Conservation (phyloP, 2,888 invertebrate genomes). For the Linnaemya tessellans region DNA sequence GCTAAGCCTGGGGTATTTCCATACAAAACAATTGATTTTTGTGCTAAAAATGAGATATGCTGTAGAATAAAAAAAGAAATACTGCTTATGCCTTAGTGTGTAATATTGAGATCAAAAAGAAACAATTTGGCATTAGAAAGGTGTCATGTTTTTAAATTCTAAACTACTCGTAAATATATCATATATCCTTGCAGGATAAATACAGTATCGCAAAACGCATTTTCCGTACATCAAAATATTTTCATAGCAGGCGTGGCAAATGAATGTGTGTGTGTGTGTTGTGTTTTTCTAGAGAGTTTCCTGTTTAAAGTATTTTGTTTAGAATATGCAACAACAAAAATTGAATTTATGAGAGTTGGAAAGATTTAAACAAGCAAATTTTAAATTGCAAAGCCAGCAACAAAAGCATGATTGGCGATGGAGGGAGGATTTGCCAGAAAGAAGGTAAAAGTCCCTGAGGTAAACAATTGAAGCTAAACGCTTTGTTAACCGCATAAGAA, state of each 20-base stretch:
- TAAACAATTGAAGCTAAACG: slow-evolving; percentile 25
- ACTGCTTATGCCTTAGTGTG: background rate
- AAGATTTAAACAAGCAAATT: slow-evolving; percentile 5
- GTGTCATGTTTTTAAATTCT: slow-evolving; percentile 40
- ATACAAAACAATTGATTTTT: too few species aligned
- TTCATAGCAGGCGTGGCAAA: slow-evolving; percentile 44
- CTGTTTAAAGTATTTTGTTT: slow-evolving; percentile 15
- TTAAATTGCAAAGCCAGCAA: slow-evolving; percentile 2
- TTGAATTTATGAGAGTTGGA: slow-evolving; percentile 37
- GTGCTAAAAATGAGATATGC: too few species aligned
- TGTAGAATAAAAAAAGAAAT: too few species aligned
- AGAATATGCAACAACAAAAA: slow-evolving; percentile 30
- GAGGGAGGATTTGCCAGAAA: slow-evolving; percentile 20
- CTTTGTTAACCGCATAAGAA: slow-evolving; percentile 4
- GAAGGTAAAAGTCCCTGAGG: slow-evolving; percentile 48
- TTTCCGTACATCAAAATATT: slow-evolving; percentile 25
- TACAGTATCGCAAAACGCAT: slow-evolving; percentile 7
- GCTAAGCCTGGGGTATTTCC: too few species aligned
- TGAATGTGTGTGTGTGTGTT: background rate
- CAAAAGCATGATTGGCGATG: background rate
- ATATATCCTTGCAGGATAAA: slow-evolving; percentile 58
- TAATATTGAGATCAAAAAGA: background rate
- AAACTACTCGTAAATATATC: slow-evolving; percentile 14
- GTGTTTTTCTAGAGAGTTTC: background rate
- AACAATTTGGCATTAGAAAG: slow-evolving; percentile 31